A percentile compares a stretch with the other conserved stretches of the same genome.
phyloP scores from a whole-genome alignment of 2,113 vertebrate genomes.

The Carassius gibelio region DNA sequence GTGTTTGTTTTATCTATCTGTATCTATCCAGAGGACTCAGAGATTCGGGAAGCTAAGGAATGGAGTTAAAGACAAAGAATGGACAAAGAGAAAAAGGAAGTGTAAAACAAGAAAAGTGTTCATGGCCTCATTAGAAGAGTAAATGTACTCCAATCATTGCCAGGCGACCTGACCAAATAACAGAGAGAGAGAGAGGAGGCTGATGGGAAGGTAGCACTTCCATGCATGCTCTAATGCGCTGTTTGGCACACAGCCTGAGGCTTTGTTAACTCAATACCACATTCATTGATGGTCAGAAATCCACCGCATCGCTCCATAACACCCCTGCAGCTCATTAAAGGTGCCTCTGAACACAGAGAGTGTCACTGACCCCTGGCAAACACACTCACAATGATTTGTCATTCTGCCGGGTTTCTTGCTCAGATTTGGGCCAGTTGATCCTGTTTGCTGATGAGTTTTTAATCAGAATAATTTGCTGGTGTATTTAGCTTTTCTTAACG shows the following conservation, averaged over 20 bases:
- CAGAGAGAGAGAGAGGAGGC: slow-evolving; percentile 44
- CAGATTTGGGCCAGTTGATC: neutral
- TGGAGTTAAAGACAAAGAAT: neutral
- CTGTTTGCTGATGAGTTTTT: neutral
- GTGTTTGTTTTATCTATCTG: too few relatives aligned
- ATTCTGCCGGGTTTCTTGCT: neutral
- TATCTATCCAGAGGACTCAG: neutral
- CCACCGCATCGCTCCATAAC: slow-evolving; percentile 46
- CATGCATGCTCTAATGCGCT: slow-evolving; percentile 66
- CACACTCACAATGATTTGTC: slow-evolving; percentile 18
- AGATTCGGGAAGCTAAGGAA: neutral
- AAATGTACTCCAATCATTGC: slow-evolving; percentile 36
- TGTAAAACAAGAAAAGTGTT: slow-evolving; percentile 35
- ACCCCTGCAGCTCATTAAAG: slow-evolving; percentile 60
- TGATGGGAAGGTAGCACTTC: slow-evolving; percentile 60
- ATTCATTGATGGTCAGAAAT: slow-evolving; percentile 16
- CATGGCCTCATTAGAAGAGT: slow-evolving; percentile 30
- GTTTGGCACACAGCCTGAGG: slow-evolving; percentile 76
- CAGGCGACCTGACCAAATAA: slow-evolving; percentile 24
- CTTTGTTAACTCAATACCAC: slow-evolving; percentile 72
- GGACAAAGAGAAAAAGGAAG: neutral
- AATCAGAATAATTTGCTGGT: neutral
- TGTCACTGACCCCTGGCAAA: slow-evolving; percentile 57
- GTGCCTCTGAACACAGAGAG: slow-evolving; percentile 57
- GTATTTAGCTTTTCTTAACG: slow-evolving; percentile 1